phyloP scores from a whole-genome alignment of 2,113 vertebrate species.

The Carassius auratus region DNA sequence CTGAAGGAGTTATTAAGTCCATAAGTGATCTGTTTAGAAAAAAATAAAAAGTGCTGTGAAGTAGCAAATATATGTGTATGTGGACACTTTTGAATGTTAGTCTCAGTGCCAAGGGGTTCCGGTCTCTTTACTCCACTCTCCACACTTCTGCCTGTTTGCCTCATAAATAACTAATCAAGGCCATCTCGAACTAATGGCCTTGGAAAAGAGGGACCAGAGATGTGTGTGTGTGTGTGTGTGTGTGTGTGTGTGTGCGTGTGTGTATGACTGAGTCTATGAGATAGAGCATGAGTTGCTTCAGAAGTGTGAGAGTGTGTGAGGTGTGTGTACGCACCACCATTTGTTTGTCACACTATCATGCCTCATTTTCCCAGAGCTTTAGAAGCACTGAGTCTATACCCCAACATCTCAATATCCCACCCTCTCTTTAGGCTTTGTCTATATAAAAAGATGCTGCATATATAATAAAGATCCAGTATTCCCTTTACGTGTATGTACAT shows the following conservation, averaged over 20 bases:
- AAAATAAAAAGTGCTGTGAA: background rate
- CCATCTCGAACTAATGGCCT: conserved; percentile 76
- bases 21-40: background rate
- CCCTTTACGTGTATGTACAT: background rate
- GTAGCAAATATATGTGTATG: conserved; percentile 18
- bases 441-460: conserved; percentile 39
- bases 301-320: conserved; percentile 31
- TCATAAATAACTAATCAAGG: conserved; percentile 78
- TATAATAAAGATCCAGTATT: conserved; percentile 66
- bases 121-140: conserved; percentile 55
- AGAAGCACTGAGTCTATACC: conserved; percentile 23
- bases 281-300: background rate
- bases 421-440: conserved; percentile 1
- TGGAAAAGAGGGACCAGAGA: conserved; percentile 69
- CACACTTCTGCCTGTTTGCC: conserved; percentile 59
- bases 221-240: conserved; percentile 54
- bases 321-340: background rate
- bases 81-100: conserved; percentile 28
- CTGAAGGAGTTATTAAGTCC: conserved; percentile 45
- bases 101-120: conserved; percentile 10
- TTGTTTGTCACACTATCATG: conserved; percentile 13
- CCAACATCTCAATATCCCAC: conserved; percentile 25
- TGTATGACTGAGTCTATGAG: conserved; percentile 26
- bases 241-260: conserved; percentile 13
- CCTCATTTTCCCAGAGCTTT: conserved; percentile 28